Base-by-base conservation (phyloP, 1,140 invertebrate genomes). In the Leptonema lineaticorne region DNA sequence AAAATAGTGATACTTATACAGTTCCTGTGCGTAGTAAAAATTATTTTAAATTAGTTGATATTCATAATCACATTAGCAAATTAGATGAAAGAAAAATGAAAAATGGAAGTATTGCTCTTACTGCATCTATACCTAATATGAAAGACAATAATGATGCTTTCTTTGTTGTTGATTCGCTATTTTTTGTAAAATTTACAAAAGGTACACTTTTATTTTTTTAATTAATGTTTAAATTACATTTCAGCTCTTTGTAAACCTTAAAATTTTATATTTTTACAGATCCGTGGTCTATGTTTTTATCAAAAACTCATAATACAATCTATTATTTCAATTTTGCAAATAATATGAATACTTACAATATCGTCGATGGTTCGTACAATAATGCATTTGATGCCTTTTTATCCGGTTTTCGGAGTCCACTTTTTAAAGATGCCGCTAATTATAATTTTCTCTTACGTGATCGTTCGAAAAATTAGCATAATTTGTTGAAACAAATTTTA, bases 11-110 rank as follows among this genome's bases (percentile, higher is more conserved):
- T 68, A 71, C 58, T 9, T 59, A 71, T 48, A 68, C 70, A 16
- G 77, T 82, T n/a, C 81, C 84, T n/a, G 78, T 92, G 22, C 80
- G 87, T 33, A 85, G 85, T 22, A 91, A 92, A 74, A 79, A 85
- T 60, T 75, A 88, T 22, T 89, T 83, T 71, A 75, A 75, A 46
- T 73, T 83, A 74, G 78, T 81, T 63, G 69, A 77, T n/a, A 79
- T 83, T 63, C 41, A 75, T 0, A 53, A 68, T n/a, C 76, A 74
- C 5, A 71, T 82, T n/a, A 72, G 73, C 8, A 78, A 81, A 66
- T 73, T 82, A 37, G 76, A 80, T 60, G 76, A 76, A 64, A 75
- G 77, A 14, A 71, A 71, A 9, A 76, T 81, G 75, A 83, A 83
- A 46, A 73, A 76, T 24, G 72, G 74, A 1, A 74, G 72, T 41